Conservation (phyloP, 2,797 vertebrate genomes). For the Acipenser ruthenus region DNA sequence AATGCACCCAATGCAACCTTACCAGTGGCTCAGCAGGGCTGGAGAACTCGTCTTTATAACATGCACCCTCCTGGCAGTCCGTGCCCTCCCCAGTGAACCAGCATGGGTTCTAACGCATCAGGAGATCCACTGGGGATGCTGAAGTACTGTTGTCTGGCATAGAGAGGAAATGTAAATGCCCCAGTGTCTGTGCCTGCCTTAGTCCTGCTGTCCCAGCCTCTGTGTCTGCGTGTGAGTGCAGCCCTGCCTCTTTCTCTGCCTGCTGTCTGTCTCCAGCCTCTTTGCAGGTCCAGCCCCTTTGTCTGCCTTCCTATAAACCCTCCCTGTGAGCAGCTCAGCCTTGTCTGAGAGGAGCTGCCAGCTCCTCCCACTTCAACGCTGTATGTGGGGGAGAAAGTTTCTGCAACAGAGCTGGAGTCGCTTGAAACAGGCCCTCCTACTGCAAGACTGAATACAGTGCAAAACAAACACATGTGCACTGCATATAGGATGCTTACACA, state of each 20-base stretch:
- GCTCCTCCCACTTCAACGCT: constrained; percentile 16
- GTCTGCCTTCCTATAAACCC: constrained; percentile 38
- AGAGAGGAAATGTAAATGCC: constrained; percentile 16
- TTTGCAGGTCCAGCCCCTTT: constrained; percentile 30
- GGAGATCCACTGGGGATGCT: constrained; percentile 7
- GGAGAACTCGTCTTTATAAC: not conserved
- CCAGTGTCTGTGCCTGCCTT: constrained; percentile 22
- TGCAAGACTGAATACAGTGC: no score
- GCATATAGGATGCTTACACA: no score
- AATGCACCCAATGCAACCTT: not conserved
- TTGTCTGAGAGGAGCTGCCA: constrained; percentile 24
- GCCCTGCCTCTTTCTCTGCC: constrained; percentile 14
- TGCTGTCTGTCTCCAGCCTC: constrained; percentile 25
- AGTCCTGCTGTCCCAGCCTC: constrained; percentile 26
- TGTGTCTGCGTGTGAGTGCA: constrained; percentile 12
- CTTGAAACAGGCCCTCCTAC: not conserved
- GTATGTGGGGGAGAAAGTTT: constrained; percentile 25
- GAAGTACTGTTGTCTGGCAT: not conserved
- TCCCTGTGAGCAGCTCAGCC: constrained; percentile 37
- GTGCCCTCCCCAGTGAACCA: not conserved
- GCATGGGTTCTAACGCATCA: constrained; percentile 4
- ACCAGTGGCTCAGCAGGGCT: constrained; percentile 14
- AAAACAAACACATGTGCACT: no score
- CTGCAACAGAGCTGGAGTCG: constrained; percentile 25
- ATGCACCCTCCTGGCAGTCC: not conserved